Evolutionary conservation across 2,797 vertebrate genomes (phyloP), one percentile per base, ranked within the genome.

Genomic region (Xenentodon cancila): DNA sequence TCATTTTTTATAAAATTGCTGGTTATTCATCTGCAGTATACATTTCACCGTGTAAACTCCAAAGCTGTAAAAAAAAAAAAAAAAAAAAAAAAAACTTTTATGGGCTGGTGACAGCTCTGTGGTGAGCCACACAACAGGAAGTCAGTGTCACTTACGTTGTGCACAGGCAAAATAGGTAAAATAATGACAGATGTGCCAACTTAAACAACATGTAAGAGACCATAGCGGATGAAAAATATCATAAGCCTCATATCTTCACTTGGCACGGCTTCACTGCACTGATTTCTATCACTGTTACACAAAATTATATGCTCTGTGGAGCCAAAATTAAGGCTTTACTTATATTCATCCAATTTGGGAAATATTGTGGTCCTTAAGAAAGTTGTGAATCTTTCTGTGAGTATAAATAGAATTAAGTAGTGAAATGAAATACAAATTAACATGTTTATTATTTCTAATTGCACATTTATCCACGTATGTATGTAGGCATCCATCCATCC

Each of bases 131-230:
- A 47, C 1, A 30, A 44, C 45, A 77, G 66, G 60, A 79, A 63
- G 66, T 62, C 60, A 49, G 59, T 57, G 34, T 37, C 34, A 37
- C 12, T 37, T 37, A 68, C 34, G 37, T 44, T 67, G 63, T 57
- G 45, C 49, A 42, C 21, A 57, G 53, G 53, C 47, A 73, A 76
- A 75, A 70, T 64, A 64, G 66, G 54, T 53, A 61, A 70, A 88
- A 75, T 81, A 88, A 83, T 79, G 71, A 85, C 59, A 79, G 51
- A 64, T 73, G 65, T 64, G 62, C 48, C 25, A 44, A 60, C 62
- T 77, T 80, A 71, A 77, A 75, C 55, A 77, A 58, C 59, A 57
- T 69, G 51, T 70, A 79, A 53, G 59, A 70, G 53, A 61, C 55
- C 50, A 46, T 53, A 66, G 25, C 37, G 48, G 59, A 62, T 58